Evolutionary conservation across 2,113 vertebrate genomes (phyloP).

Genomic region (Pelodiscus sinensis): DNA sequence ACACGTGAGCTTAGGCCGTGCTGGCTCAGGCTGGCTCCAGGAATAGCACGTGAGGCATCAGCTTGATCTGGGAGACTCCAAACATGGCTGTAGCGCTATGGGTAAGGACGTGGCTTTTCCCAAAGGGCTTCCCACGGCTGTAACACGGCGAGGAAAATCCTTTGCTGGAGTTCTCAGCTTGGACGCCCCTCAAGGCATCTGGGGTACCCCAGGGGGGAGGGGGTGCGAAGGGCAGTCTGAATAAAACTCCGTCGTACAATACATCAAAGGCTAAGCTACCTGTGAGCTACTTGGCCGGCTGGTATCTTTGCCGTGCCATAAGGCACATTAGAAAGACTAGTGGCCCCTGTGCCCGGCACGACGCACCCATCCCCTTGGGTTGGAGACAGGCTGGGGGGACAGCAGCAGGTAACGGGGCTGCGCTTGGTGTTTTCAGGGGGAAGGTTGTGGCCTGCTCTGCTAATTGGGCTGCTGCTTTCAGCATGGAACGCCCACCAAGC

Average conservation of each 20-base stretch:
- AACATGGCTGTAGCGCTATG: background rate
- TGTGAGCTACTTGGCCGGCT: fast-evolving
- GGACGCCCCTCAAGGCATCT: background rate
- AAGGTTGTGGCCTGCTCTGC: background rate
- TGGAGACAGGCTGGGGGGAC: background rate
- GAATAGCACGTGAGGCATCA: background rate
- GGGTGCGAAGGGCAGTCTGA: background rate
- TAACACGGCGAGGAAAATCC: background rate
- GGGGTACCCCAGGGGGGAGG: too few species aligned
- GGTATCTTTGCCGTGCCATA: background rate
- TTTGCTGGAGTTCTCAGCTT: too few species aligned
- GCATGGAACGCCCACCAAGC: background rate
- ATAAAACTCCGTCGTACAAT: background rate
- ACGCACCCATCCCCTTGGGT: too few species aligned
- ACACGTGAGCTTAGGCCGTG: background rate
- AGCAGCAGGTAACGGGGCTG: background rate
- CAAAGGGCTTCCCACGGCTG: background rate
- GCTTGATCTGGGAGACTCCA: background rate
- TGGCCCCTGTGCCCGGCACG: too few species aligned
- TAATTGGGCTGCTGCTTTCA: background rate
- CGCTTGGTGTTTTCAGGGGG: background rate
- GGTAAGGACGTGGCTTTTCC: background rate
- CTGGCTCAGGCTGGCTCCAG: too few species aligned
- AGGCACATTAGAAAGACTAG: background rate
- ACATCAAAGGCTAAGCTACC: background rate